phyloP scores from a whole-genome alignment of 2,113 vertebrate species.

The Corvus hawaiiensis region DNA sequence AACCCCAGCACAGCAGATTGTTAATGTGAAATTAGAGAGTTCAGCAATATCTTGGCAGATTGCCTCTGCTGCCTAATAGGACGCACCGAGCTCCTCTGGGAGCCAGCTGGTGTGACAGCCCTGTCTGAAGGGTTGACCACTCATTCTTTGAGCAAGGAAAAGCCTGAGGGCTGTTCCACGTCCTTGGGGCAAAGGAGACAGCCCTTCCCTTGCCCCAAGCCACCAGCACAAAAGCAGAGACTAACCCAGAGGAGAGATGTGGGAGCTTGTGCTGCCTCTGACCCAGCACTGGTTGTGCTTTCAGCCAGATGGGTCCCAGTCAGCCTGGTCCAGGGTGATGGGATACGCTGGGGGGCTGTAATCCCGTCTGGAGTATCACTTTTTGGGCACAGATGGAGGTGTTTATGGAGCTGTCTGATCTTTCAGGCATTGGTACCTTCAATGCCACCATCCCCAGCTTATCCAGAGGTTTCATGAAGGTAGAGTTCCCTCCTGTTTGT shows the following conservation, averaged over 20 bases:
- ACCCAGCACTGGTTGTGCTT: background rate
- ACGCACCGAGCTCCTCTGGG: background rate
- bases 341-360: background rate
- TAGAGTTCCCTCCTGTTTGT: background rate
- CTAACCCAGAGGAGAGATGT: background rate
- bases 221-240: background rate
- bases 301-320: background rate
- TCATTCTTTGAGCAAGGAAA: background rate
- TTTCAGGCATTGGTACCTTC: background rate
- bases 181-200: background rate
- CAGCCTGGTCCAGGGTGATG: background rate
- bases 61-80: background rate
- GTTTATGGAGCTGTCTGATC: background rate
- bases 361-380: background rate
- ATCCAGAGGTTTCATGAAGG: background rate
- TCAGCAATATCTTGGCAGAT: background rate
- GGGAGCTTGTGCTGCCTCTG: background rate
- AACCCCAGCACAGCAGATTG: background rate
- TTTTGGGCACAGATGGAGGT: background rate
- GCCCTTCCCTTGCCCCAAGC: background rate
- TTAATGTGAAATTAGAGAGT: conserved; percentile 5
- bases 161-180: background rate
- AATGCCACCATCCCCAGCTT: background rate
- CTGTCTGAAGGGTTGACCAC: background rate
- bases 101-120: background rate